Base-by-base conservation (phyloP, 2,888 invertebrate genomes). In the Dermolepida albohirtum region DNA sequence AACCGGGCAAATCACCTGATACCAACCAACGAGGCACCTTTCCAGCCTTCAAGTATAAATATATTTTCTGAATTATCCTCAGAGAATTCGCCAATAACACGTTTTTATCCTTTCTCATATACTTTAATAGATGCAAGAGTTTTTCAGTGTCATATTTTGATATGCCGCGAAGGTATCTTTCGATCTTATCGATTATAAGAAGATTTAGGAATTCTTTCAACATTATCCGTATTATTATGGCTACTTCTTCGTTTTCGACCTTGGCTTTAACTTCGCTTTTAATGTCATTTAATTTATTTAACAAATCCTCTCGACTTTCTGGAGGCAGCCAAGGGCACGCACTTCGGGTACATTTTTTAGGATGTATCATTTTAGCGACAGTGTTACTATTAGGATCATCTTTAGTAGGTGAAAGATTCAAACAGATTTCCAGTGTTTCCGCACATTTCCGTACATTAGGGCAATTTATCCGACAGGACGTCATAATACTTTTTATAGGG, bases 251-350 rank as follows among this genome's bases (percentile, higher is more conserved):
- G 12, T 27, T 12, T 11, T 29, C 63, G 2, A 63, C 27, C 17
- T 29, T 27, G 6, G 44, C 17, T n/a, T 43, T 12, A 11, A 65
- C n/a, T 22, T 54, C 22, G 8, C 40, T 14, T n/a, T 54, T 44
- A 22, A 65, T 65, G n/a, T 14, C 29, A 11, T 52, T 14, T 1
- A 65, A 17, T 27, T 40, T 52, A 12, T 43, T 43, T 5, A 63
- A 12, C 5, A 47, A 12, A 5, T 10, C 29, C 29, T 63, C 63
- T 8, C 27, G 43, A 2, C 22, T 44, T 29, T 47, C 49, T 14
- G n/a, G 12, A 14, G 47, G 27, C 7, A 63, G 17, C 63, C 63
- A 63, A 5, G 63, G 49, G 34, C 63, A 63, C 12, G 11, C n/a
- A n/a, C 7, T 27, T 47, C 47, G 44, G 1, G 29, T 29, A 14